These are phyloP conservation scores for Meandrusa payeni DNA, from an alignment of 2,888 invertebrate species.

Conservation along the genomic window DNA sequence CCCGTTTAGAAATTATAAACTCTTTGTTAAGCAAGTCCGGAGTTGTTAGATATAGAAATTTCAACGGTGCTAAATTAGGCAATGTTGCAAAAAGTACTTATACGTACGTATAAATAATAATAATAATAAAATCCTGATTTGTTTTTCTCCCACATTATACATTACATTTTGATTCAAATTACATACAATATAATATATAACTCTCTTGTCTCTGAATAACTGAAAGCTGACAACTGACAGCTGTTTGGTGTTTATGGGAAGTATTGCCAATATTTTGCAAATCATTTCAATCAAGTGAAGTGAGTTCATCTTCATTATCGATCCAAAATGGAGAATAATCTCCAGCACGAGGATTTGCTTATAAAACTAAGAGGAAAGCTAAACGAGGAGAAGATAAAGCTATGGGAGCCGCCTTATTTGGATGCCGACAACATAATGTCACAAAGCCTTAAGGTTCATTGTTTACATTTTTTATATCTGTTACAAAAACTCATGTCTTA, in stretches of 20 bases:
- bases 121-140: no score
- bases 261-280: constrained; percentile 32
- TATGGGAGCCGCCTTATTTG: constrained; percentile 89
- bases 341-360: constrained; percentile 82
- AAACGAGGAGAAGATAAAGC: constrained; percentile 84
- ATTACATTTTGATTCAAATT: no score
- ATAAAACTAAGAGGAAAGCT: constrained; percentile 85
- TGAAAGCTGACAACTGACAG: constrained; percentile 9
- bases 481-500: no score
- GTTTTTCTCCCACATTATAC: no score
- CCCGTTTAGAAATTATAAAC: no score
- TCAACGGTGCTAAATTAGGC: no score
- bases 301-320: background rate
- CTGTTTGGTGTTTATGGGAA: background rate
- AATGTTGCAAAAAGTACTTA: no score
- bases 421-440: constrained; percentile 48
- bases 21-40: no score
- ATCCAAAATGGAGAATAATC: constrained; percentile 50
- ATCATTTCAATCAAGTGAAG: constrained; percentile 36
- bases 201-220: no score
- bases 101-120: no score
- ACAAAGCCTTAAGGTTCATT: constrained; percentile 68
- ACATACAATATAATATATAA: no score
- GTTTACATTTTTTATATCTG: constrained; percentile 31
- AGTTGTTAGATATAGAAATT: no score